These are phyloP conservation scores for Ceratina australensis DNA, from an alignment of 1,140 invertebrate genomes.

Conservation along the genomic window DNA sequence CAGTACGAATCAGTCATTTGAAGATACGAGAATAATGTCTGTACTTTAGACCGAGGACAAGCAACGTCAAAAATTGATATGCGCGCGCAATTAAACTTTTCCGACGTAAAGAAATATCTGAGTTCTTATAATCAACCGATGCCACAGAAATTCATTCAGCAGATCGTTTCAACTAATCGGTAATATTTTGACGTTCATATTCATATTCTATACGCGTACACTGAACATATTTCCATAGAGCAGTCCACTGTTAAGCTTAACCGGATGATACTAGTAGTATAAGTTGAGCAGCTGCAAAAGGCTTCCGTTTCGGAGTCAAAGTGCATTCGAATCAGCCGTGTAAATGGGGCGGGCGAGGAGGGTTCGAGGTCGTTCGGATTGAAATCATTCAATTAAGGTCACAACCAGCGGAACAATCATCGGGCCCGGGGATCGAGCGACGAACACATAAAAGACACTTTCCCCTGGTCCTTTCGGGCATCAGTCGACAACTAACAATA, in stretches of 20 bases:
- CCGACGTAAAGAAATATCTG: not conserved
- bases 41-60: no score
- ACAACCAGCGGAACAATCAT: slow-evolving; percentile 61
- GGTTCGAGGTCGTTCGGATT: slow-evolving; percentile 69
- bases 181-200: no score
- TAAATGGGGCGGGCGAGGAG: slow-evolving; percentile 53
- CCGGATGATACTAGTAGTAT: slow-evolving; percentile 10
- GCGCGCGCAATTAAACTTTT: not conserved
- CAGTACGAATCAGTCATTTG: not conserved
- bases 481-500: no score
- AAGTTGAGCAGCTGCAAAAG: slow-evolving; percentile 28
- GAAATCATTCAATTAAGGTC: slow-evolving; percentile 75
- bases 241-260: slow-evolving; percentile 2
- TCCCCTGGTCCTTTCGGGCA: not conserved
- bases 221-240: not conserved
- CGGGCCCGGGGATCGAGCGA: slow-evolving; percentile 21
- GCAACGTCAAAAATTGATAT: not conserved
- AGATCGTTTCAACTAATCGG: not conserved
- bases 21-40: not conserved
- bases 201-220: no score
- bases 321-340: slow-evolving; percentile 40
- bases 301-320: slow-evolving; percentile 53
- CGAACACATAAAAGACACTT: slow-evolving; percentile 40
- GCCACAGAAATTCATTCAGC: not conserved
- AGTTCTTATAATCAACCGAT: not conserved